These are phyloP conservation scores for Vultur gryphus DNA, from an alignment of 2,797 vertebrate genomes.

Conservation along the genomic window DNA sequence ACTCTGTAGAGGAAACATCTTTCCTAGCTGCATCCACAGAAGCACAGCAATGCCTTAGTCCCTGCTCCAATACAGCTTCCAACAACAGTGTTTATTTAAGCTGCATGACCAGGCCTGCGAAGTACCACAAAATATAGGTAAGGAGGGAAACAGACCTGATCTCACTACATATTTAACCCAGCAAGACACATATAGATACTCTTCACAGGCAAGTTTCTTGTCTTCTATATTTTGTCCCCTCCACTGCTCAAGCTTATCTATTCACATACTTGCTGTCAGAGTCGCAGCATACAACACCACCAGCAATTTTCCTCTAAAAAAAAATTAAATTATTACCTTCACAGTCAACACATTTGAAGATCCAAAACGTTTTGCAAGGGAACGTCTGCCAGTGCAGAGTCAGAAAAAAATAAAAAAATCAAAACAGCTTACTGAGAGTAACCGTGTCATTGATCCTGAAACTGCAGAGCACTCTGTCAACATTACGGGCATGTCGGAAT, in stretches of 20 bases:
- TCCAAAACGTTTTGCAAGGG: neutral
- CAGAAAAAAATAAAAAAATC: no score
- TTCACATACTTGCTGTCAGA: neutral
- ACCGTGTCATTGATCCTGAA: conserved; percentile 94
- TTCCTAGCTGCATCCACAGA: neutral
- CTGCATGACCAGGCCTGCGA: neutral
- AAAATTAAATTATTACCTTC: neutral
- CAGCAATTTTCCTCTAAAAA: neutral
- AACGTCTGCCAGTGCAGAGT: neutral
- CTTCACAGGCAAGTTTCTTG: neutral
- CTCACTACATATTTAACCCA: neutral
- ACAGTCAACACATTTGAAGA: neutral
- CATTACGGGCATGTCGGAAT: conserved; percentile 90
- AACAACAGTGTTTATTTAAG: neutral
- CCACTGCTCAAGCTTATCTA: neutral
- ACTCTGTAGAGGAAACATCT: neutral
- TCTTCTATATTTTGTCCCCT: neutral
- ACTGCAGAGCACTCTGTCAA: conserved; percentile 94
- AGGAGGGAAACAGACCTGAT: neutral
- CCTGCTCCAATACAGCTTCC: neutral
- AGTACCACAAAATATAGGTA: neutral
- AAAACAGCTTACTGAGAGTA: conserved; percentile 87
- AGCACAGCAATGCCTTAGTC: neutral
- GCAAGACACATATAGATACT: neutral
- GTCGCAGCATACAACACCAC: neutral